Evolutionary conservation across 2,888 invertebrate species (phyloP), one percentile per base, ranked within the genome.

Genomic region (Tetramorium bicarinatum): DNA sequence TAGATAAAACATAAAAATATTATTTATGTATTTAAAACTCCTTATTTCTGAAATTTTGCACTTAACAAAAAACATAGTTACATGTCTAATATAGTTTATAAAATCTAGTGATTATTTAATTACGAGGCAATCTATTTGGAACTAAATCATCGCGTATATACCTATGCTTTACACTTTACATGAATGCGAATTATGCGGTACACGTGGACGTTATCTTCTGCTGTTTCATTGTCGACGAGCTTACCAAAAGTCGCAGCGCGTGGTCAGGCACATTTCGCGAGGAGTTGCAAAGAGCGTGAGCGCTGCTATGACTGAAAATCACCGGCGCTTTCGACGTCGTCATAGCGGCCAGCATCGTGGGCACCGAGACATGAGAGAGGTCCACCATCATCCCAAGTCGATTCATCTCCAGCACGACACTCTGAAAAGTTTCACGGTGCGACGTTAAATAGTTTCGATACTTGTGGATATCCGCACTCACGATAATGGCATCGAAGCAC

Each of bases 361-460:
- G 95, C 38, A 95, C 95, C 34, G 96, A 95, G 49, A 96, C 96
- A 93, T 96, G 96, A 38, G 95, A 95, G 75, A 96, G 93, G 90
- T 96, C 96, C 82, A 96, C 95, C 93, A 96, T 95, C 96, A 96
- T 96, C 38, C 96, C 96, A 59, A 96, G 94, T 79, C 96, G 95
- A 93, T 96, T 96, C 96, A 96, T 96, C 94, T 96, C 96, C 83
- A 93, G 93, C n/a, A 96, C 95, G 86, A 96, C 95, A 85, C 95
- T 95, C 95, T 95, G 94, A 64, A 93, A 93, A 79, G 21, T 61
- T 56, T 44, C 47, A n/a, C 21, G 3, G 6, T 11, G 29, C 34
- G 21, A 66, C 47, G 52, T 75, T 62, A 62, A 52, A 61, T 62
- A 61, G 44, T 69, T 29, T 25, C 52, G 61, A 64, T 29, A 75